Conservation (phyloP, 2,888 invertebrate species). For the Pandemis heparana region DNA sequence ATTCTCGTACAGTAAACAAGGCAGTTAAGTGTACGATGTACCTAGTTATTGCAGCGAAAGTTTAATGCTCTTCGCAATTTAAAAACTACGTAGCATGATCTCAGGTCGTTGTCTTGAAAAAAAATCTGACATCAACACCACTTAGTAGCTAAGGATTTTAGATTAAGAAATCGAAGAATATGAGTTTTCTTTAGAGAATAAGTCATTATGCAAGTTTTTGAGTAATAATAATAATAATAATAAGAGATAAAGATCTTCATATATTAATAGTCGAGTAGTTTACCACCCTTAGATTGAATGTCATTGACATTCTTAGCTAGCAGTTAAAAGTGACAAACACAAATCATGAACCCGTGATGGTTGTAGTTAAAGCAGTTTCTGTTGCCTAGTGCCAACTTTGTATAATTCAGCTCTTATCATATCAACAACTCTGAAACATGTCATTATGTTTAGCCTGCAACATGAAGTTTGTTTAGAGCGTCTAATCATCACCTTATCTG, state of each 20-base stretch:
- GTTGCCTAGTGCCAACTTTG: not conserved
- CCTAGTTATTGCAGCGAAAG: not conserved
- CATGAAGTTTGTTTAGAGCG: conserved; percentile 31
- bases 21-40: not conserved
- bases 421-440: conserved; percentile 27
- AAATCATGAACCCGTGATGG: not conserved
- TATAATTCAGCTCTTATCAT: not conserved
- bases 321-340: not conserved
- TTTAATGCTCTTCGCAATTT: not conserved
- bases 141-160: not conserved
- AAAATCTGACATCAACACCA: not conserved
- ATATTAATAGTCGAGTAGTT: not conserved
- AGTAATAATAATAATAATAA: too few species aligned
- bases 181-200: not conserved
- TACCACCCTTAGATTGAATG: not conserved
- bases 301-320: not conserved
- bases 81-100: not conserved
- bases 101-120: not conserved
- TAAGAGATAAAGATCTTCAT: not conserved
- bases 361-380: not conserved
- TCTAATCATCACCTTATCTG: conserved; percentile 58
- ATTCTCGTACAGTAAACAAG: not conserved
- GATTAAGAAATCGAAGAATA: not conserved
- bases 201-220: not conserved
- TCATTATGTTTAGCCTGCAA: conserved; percentile 26